Evolutionary conservation across 2,797 vertebrate species (phyloP).

Genomic region (Hypotaenidia okinawae): DNA sequence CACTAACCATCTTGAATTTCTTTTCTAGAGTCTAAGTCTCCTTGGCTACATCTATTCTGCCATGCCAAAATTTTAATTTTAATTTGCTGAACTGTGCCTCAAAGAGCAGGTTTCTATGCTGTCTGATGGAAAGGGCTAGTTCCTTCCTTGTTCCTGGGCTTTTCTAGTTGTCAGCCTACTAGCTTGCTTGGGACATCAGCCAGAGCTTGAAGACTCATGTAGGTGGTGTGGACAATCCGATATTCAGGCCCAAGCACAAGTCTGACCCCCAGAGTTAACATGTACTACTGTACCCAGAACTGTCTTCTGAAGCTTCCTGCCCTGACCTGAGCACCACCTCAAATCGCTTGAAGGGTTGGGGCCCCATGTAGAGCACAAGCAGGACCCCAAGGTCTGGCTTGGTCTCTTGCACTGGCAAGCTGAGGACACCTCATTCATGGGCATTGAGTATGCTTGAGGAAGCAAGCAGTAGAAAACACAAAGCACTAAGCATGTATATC

Average conservation of each 20-base stretch:
- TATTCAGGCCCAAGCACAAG: background rate
- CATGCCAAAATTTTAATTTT: background rate
- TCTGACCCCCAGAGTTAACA: background rate
- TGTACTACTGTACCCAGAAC: background rate
- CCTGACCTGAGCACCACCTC: background rate
- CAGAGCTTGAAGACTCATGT: background rate
- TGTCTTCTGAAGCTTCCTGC: background rate
- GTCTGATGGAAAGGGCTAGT: background rate
- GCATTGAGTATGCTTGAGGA: background rate
- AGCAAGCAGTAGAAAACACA: background rate
- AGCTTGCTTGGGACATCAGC: background rate
- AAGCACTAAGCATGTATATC: background rate
- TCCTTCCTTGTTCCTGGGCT: background rate
- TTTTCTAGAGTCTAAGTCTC: background rate
- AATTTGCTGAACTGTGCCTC: background rate
- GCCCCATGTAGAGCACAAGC: background rate
- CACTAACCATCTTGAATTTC: background rate
- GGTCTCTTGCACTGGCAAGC: background rate
- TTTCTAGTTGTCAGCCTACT: background rate
- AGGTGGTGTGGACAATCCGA: background rate
- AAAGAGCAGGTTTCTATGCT: background rate
- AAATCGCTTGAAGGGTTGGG: background rate
- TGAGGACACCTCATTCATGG: background rate
- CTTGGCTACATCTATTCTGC: background rate
- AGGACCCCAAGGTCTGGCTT: background rate